phyloP scores from a whole-genome alignment of 64 coral and sea anemone genomes.

The Dendrophyllia cribrosa region DNA sequence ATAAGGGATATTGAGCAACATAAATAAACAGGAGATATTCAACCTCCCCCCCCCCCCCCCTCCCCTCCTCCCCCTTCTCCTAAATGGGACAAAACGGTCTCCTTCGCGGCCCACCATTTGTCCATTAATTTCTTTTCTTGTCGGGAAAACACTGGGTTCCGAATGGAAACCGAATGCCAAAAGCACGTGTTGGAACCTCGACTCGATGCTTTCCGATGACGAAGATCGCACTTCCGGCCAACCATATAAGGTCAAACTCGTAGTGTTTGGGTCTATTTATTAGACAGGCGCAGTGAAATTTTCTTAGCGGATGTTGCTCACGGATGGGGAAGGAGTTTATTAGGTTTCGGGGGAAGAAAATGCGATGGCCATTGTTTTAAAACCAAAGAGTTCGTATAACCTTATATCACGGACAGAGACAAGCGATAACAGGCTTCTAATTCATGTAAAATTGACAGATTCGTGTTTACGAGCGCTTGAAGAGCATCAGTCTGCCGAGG shows the following conservation, averaged over 20 bases:
- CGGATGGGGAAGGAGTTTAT: slow-evolving; percentile 52
- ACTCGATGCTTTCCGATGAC: background rate
- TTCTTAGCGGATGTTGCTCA: slow-evolving; percentile 76
- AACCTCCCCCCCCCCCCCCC: too few relatives aligned
- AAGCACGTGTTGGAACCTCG: slow-evolving; percentile 31
- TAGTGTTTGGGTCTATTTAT: slow-evolving; percentile 45
- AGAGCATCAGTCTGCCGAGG: slow-evolving; percentile 77
- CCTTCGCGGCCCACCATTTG: too few relatives aligned
- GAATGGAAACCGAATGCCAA: background rate
- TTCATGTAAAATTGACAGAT: slow-evolving; percentile 93
- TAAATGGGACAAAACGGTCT: too few relatives aligned
- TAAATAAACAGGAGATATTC: too few relatives aligned
- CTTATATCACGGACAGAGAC: slow-evolving; percentile 80
- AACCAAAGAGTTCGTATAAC: slow-evolving; percentile 84
- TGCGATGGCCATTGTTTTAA: slow-evolving; percentile 85
- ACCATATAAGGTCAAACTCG: slow-evolving; percentile 34
- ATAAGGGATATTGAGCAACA: too few relatives aligned
- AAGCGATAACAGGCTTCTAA: slow-evolving; percentile 64
- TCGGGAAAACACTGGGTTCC: background rate
- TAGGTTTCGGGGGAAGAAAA: slow-evolving; percentile 76
- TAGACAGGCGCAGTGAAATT: slow-evolving; percentile 46
- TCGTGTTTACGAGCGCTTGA: slow-evolving; percentile 89
- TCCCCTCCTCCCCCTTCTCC: too few relatives aligned
- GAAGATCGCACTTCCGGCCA: background rate
- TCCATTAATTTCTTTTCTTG: too few relatives aligned